Evolutionary conservation across 2,797 vertebrate species (phyloP), one percentile per base, ranked within the genome.

Genomic region (Sebastes diaconus): DNA sequence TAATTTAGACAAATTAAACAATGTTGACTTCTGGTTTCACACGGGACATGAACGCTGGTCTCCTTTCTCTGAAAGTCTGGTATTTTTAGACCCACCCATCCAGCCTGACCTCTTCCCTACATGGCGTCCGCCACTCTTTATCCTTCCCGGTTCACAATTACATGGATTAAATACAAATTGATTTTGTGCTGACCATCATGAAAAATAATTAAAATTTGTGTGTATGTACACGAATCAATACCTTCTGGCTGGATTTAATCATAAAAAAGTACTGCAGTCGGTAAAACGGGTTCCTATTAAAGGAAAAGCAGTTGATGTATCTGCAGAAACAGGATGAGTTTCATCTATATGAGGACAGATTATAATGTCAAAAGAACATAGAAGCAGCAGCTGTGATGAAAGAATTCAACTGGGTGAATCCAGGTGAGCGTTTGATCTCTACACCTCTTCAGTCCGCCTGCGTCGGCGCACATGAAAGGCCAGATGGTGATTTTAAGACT

Each of bases 391-490:
- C 52, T 46, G 58, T 5, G 36, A 75, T 76, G 73, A 78, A 78
- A 82, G 55, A 63, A 25, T 16, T 60, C 2, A 16, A 22, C 39
- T 6, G 16, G 50, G 4, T 46, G 78, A 74, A 70, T 81, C 64
- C 81, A 86, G 60, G 30, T 50, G n/a, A 58, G 63, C 0, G 4
- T 86, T 88, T 84, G 75, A 91, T 86, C 85, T 80, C 24, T 57
- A 46, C 42, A 46, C 3, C 42, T 46, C 42, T 16, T 30, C 72
- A 59, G 0, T 12, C 34, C 4, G 0, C 70, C 79, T 59, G 25
- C 16, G 25, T 8, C 50, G 4, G 46, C 25, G 52, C 60, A 75
- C 71, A 90, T 91, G 64, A 90, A 91, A 87, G 79, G 29, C 22
- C 4, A 29, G 14, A 6, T 0, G 16, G 0, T 2, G 34, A 36